Percentiles rank a stretch among this genome's conserved stretches.
phyloP scores from a whole-genome alignment of 2,797 vertebrate genomes.

The Champsocephalus esox region DNA sequence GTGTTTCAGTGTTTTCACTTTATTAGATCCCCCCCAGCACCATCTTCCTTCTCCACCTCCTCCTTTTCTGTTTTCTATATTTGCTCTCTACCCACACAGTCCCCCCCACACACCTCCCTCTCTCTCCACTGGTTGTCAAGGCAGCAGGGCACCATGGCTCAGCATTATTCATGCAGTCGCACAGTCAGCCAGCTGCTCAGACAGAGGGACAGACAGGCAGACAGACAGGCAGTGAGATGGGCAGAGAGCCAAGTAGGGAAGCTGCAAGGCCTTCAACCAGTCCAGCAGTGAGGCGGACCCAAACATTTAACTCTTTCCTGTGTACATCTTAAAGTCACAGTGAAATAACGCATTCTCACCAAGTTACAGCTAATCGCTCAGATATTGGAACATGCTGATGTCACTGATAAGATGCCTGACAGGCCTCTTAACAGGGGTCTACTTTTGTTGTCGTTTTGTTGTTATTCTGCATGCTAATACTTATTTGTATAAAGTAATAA shows the following conservation, averaged over 20 bases:
- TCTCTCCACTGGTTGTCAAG: constrained; percentile 73
- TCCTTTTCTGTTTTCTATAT: constrained; percentile 50
- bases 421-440: neutral
- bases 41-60: constrained; percentile 29
- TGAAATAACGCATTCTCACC: neutral
- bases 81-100: constrained; percentile 63
- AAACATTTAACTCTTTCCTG: constrained; percentile 62
- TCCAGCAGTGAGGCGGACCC: constrained; percentile 29
- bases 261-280: constrained; percentile 10
- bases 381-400: neutral
- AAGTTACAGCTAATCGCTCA: neutral
- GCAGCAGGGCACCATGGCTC: constrained; percentile 80
- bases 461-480: neutral
- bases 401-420: neutral
- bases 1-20: constrained; percentile 38
- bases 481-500: neutral
- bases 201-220: constrained; percentile 31
- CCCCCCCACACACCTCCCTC: no score
- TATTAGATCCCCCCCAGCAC: constrained; percentile 30
- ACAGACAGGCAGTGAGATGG: constrained; percentile 19
- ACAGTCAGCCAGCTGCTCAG: constrained; percentile 44
- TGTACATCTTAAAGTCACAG: neutral
- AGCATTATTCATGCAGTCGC: constrained; percentile 79
- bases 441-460: no score
- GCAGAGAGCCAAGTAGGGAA: constrained; percentile 29